These are phyloP conservation scores for Cassiopea xamachana DNA, from an alignment of 30 jellyfish, hydroid and myxozoan species.

Conservation along the genomic window DNA sequence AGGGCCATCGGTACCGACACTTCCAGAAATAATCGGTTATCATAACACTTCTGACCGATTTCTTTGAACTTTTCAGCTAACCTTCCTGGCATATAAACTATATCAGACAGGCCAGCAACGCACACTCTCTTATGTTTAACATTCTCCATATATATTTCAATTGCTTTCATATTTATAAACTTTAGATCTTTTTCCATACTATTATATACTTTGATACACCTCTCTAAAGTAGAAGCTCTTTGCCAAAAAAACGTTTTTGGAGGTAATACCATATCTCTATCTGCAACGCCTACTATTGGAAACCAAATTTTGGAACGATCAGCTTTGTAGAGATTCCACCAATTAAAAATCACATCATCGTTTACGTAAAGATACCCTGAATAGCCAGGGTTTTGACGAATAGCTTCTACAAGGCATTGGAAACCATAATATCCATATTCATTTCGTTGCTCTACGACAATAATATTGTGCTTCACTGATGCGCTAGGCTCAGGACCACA, in stretches of 20 bases:
- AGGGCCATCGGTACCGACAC: conserved; percentile 70
- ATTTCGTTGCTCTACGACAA: not conserved
- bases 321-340: conserved; percentile 69
- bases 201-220: conserved; percentile 26
- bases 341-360: conserved; percentile 75
- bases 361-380: conserved; percentile 62
- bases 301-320: conserved; percentile 64
- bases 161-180: not conserved
- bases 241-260: conserved; percentile 19
- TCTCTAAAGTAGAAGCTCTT: conserved; percentile 14
- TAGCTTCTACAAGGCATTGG: too few species aligned
- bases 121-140: conserved; percentile 27
- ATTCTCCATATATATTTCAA: conserved; percentile 7
- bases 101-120: conserved; percentile 61
- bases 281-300: not conserved
- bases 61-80: conserved; percentile 17
- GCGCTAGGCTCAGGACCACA: conserved; percentile 69
- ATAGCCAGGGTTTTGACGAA: conserved; percentile 49
- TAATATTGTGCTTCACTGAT: not conserved
- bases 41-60: conserved; percentile 36
- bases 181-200: conserved; percentile 13
- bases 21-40: conserved; percentile 60
- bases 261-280: not conserved
- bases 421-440: conserved; percentile 75
- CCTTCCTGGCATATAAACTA: conserved; percentile 66